Evolutionary conservation across 2,797 vertebrate genomes (phyloP), one percentile per base, ranked within the genome.

Genomic region (Aldrovandia affinis): DNA sequence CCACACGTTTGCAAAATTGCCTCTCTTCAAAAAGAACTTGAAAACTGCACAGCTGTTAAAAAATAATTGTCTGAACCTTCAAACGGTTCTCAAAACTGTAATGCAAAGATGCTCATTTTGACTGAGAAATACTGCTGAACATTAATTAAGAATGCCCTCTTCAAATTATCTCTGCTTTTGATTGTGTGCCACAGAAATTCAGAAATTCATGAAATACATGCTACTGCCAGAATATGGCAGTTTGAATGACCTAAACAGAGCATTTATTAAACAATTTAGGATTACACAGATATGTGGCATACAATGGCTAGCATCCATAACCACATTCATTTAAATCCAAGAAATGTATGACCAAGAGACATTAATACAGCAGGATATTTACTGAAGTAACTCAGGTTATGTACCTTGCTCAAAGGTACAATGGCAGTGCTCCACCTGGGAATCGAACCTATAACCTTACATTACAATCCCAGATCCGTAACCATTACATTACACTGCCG

Each of bases 101-200:
- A 39, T 42, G 14, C 20, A 8, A 47, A 77, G n/a, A 77, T 25
- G 42, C 73, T 36, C 14, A 47, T 47, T 22, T 1, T 77, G 2
- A 77, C 42, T 47, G 39, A 47, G 22, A 77, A 44, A 22, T 25
- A 44, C 42, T 4, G 22, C 10, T n/a, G 73, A 77, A 77, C 73
- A 77, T 14, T 77, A 42, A 77, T 22, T 20, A 65, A 22, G 33
- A 12, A 44, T 44, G 22, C 15, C 22, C 20, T 73, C 18, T 73
- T 77, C 73, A 77, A 47, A 77, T 77, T 77, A 77, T 77, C 6
- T 15, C 55, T 15, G 55, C 12, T 9, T 47, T 42, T 77, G 42
- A 77, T 77, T 77, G 39, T 77, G 73, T n/a, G 39, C 22, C 22
- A 77, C 39, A 44, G 39, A 77, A 42, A 75, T 75, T 75, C 25